These are phyloP conservation scores for Aspidiotus destructor DNA, from an alignment of 2,888 invertebrate species.

Conservation along the genomic window DNA sequence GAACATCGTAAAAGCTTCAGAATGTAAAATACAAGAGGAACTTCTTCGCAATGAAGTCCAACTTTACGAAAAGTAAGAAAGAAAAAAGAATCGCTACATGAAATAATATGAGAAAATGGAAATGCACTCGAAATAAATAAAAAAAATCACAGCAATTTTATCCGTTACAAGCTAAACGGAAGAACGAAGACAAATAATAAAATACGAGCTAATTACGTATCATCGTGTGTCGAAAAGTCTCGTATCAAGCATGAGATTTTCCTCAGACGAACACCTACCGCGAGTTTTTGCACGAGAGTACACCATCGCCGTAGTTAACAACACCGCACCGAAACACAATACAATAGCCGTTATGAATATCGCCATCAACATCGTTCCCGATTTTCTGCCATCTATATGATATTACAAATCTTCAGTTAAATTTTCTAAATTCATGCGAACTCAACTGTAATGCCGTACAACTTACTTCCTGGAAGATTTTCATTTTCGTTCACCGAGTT, in stretches of 20 bases:
- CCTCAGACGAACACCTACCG: slow-evolving; percentile 17
- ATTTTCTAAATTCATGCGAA: neutral
- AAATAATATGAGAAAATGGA: too few relatives aligned
- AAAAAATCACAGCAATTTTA: too few relatives aligned
- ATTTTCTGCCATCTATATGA: slow-evolving; percentile 14
- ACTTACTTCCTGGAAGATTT: too few relatives aligned
- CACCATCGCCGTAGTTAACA: slow-evolving; percentile 19
- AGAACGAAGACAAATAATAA: too few relatives aligned
- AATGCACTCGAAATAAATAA: too few relatives aligned
- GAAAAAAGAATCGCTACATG: too few relatives aligned
- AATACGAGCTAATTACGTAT: neutral
- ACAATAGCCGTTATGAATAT: slow-evolving; percentile 27
- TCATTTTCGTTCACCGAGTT: neutral
- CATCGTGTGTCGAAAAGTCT: slow-evolving; percentile 5
- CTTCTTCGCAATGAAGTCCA: too few relatives aligned
- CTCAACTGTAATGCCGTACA: neutral
- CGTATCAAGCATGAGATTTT: slow-evolving; percentile 21
- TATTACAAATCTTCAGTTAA: neutral
- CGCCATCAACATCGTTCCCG: slow-evolving; percentile 26
- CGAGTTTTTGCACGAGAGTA: slow-evolving; percentile 21
- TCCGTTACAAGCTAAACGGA: too few relatives aligned
- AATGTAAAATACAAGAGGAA: too few relatives aligned
- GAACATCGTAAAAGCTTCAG: too few relatives aligned
- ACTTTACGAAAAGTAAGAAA: too few relatives aligned
- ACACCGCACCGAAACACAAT: slow-evolving; percentile 24